Conservation (phyloP, 1,140 invertebrate species). For the Scylla paramamosain region DNA sequence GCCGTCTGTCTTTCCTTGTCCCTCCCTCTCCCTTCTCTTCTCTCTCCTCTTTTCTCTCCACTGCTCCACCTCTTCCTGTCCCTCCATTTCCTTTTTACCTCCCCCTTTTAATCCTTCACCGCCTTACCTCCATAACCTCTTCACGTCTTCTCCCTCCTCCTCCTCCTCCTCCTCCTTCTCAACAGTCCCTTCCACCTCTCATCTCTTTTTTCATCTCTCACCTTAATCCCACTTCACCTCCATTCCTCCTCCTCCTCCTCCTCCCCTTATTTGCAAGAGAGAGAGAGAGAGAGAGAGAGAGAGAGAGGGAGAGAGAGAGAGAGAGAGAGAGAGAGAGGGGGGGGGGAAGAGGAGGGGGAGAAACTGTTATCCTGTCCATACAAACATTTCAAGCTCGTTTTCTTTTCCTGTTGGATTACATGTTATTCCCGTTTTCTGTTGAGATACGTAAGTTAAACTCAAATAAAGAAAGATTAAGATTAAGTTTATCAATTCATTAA, state of each 20-base stretch:
- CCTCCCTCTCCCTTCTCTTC: background rate
- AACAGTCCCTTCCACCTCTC: no score
- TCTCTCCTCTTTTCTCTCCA: background rate
- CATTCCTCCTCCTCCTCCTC: background rate
- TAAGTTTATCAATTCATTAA: no score
- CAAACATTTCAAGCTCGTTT: no score
- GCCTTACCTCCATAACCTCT: no score
- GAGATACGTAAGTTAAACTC: no score
- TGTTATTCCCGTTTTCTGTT: no score
- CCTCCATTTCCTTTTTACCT: background rate
- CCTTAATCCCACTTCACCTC: background rate
- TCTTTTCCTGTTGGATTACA: no score
- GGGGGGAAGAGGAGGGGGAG: background rate
- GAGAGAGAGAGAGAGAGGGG: no score
- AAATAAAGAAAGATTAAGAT: no score
- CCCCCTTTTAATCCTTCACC: background rate
- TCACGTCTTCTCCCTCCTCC: no score
- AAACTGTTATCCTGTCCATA: background rate
- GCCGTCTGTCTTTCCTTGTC: background rate
- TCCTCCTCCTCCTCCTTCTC: background rate
- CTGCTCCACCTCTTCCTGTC: background rate
- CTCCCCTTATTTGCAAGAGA: background rate
- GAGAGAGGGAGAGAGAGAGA: slow-evolving; percentile 40
- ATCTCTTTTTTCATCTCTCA: background rate
- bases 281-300: slow-evolving; percentile 19